Percentiles rank a stretch among this genome's conserved stretches.
Evolutionary conservation across 2,888 invertebrate species (phyloP).

Genomic region (Allolobophora icterica): DNA sequence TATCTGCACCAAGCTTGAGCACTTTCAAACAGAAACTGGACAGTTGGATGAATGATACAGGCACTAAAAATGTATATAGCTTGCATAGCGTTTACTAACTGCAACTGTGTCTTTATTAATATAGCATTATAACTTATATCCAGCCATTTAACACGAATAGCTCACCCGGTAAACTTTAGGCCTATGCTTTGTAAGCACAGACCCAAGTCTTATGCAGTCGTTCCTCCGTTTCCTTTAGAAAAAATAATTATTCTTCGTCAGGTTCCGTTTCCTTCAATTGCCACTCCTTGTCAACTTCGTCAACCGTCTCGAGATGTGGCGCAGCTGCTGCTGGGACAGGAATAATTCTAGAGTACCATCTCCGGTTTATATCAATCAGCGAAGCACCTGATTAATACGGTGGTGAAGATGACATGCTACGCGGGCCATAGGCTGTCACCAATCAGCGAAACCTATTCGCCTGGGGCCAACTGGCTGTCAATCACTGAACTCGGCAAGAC

Average conservation of each 20-base stretch:
- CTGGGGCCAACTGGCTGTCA: neutral
- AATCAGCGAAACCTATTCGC: neutral
- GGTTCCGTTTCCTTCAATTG: neutral
- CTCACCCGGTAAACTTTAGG: neutral
- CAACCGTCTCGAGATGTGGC: neutral
- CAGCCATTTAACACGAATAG: neutral
- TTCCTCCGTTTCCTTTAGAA: neutral
- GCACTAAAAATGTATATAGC: too few species aligned
- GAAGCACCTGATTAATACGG: neutral
- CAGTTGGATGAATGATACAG: too few species aligned
- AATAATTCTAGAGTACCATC: neutral
- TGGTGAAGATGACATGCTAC: neutral
- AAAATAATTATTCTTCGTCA: neutral
- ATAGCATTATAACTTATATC: neutral
- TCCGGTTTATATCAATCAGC: neutral
- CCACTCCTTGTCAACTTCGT: neutral
- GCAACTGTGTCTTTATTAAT: too few species aligned
- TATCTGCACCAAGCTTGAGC: too few species aligned
- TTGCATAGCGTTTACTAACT: too few species aligned
- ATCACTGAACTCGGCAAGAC: neutral
- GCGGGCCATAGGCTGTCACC: neutral
- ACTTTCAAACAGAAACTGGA: too few species aligned
- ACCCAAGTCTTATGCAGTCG: neutral
- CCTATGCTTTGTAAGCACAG: neutral
- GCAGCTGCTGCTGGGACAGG: neutral